Evolutionary conservation across 2,113 vertebrate genomes (phyloP).

Genomic region (Bostrychus sinensis): DNA sequence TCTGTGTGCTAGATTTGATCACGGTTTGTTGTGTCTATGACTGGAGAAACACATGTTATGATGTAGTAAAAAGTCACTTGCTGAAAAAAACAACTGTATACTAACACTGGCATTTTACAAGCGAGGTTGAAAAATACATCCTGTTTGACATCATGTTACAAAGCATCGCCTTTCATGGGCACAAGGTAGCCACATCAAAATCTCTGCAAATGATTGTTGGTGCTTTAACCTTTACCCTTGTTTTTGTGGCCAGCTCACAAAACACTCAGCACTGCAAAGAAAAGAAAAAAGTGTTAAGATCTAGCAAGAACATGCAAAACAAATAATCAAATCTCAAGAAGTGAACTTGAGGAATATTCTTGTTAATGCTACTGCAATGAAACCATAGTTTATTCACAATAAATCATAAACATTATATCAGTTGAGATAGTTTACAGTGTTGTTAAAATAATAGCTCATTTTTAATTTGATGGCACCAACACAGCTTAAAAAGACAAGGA

Average conservation of each 20-base stretch:
- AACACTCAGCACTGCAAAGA: background rate
- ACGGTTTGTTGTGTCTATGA: slow-evolving; percentile 46
- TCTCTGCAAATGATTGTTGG: slow-evolving; percentile 10
- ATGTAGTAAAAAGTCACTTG: slow-evolving; percentile 40
- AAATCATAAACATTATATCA: no score
- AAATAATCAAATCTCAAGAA: no score
- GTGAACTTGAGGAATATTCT: no score
- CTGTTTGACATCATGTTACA: slow-evolving; percentile 35
- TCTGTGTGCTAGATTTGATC: slow-evolving; percentile 29
- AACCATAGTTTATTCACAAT: no score
- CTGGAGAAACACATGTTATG: slow-evolving; percentile 32
- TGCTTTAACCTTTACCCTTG: slow-evolving; percentile 12
- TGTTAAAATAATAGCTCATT: no score
- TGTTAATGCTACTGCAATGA: background rate
- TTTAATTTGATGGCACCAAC: no score
- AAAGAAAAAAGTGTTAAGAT: no score
- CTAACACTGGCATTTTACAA: slow-evolving; percentile 17
- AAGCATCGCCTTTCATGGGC: slow-evolving; percentile 46
- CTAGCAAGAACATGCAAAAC: no score
- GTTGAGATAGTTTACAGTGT: no score
- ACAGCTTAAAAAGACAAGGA: no score
- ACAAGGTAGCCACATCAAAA: slow-evolving; percentile 42
- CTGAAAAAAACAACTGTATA: slow-evolving; percentile 17
- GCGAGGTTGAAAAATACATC: slow-evolving; percentile 32
- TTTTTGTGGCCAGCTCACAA: slow-evolving; percentile 11